phyloP scores from a whole-genome alignment of 2,113 vertebrate genomes.

The Emydura subglobosa region DNA sequence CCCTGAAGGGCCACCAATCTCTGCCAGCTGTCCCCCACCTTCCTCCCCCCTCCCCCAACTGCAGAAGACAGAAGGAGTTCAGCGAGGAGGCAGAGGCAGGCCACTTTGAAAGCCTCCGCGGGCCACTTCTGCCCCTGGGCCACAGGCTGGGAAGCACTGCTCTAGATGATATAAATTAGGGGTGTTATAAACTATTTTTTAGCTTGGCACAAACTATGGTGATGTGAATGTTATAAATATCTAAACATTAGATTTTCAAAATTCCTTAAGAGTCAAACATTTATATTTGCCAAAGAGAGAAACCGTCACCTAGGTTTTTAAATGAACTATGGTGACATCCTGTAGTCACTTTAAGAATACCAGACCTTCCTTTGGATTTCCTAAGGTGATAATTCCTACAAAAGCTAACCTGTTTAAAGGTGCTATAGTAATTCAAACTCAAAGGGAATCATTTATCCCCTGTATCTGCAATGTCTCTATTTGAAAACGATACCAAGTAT shows the following conservation, averaged over 20 bases:
- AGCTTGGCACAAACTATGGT: conserved; percentile 31
- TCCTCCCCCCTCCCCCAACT: too few species aligned
- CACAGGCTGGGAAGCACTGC: too few species aligned
- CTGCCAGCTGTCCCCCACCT: too few species aligned
- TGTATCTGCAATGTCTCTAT: neutral
- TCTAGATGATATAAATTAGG: conserved; percentile 53
- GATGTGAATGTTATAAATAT: conserved; percentile 12
- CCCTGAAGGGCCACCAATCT: too few species aligned
- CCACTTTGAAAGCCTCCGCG: too few species aligned
- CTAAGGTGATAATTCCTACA: neutral
- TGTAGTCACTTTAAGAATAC: conserved; percentile 35
- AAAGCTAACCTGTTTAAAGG: neutral
- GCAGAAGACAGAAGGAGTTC: too few species aligned
- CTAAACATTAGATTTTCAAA: conserved; percentile 16
- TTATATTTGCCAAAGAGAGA: conserved; percentile 28
- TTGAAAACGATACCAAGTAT: neutral
- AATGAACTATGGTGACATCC: conserved; percentile 60
- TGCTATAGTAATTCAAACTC: neutral
- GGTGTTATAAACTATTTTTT: conserved; percentile 9
- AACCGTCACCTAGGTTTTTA: neutral
- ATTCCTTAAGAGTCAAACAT: neutral
- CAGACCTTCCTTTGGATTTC: neutral
- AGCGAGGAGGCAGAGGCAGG: too few species aligned
- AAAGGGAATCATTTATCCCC: neutral
- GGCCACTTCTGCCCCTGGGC: too few species aligned